Percentiles rank a stretch among this genome's conserved stretches.
Evolutionary conservation across 2,888 invertebrate genomes (phyloP).

Genomic region (Eupithecia dodoneata): DNA sequence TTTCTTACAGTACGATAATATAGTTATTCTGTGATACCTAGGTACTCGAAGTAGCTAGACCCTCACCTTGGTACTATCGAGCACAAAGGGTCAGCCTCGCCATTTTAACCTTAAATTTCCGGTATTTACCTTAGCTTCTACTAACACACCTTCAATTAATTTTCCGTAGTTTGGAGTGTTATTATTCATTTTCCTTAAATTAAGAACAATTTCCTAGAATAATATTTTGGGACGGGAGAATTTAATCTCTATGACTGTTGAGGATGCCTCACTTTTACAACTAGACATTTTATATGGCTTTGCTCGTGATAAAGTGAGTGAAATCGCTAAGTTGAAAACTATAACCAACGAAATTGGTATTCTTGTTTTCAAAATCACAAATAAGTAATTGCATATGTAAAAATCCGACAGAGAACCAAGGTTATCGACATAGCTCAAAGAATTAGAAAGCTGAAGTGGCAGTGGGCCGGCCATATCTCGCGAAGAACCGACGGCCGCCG

Average conservation of each 20-base stretch:
- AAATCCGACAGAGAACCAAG: too few species aligned
- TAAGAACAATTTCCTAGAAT: slow-evolving; percentile 23
- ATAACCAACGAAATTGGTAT: too few species aligned
- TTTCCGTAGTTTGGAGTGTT: slow-evolving; percentile 19
- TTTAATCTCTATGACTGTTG: neutral
- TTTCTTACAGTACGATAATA: too few species aligned
- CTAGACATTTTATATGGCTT: neutral
- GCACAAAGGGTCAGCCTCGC: neutral
- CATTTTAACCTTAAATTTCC: neutral
- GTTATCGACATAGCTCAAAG: too few species aligned
- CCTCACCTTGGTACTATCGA: too few species aligned
- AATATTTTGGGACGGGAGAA: slow-evolving; percentile 21
- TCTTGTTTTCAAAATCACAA: too few species aligned
- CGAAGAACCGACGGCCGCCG: too few species aligned
- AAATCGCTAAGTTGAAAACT: too few species aligned
- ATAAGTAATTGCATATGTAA: too few species aligned
- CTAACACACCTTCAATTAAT: slow-evolving; percentile 22
- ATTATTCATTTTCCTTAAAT: slow-evolving; percentile 27
- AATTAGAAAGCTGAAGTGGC: too few species aligned
- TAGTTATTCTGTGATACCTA: too few species aligned
- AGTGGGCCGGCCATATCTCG: too few species aligned
- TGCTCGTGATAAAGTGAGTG: neutral
- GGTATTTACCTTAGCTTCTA: slow-evolving; percentile 9
- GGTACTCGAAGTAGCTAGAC: neutral
- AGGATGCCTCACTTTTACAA: neutral